Conservation (phyloP, 1,140 invertebrate species). For the Diplogasteroides magnus region DNA sequence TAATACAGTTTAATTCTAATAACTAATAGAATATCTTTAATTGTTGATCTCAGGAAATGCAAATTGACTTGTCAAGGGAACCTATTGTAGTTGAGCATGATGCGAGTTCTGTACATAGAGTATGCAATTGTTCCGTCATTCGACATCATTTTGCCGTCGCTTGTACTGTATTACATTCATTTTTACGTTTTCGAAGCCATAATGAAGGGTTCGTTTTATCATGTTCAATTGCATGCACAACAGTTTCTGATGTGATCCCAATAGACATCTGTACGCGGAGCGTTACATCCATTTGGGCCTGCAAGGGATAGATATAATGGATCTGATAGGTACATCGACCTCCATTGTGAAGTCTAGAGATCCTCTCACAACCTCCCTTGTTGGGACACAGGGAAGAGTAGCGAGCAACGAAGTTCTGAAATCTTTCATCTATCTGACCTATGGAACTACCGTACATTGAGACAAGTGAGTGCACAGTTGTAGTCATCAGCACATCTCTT, state of each 20-base stretch:
- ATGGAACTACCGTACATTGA: constrained; percentile 5
- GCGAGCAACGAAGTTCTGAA: neutral
- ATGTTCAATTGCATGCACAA: neutral
- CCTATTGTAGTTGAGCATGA: no score
- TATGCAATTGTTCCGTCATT: no score
- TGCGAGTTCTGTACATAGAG: no score
- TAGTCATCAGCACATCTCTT: constrained; percentile 25
- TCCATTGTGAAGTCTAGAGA: neutral
- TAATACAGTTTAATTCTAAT: no score
- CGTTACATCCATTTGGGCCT: neutral
- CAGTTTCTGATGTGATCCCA: neutral
- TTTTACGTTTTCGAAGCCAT: no score
- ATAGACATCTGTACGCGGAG: neutral
- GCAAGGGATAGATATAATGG: neutral
- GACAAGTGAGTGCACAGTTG: constrained; percentile 16
- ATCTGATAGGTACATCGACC: neutral
- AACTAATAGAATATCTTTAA: no score
- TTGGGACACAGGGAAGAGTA: neutral
- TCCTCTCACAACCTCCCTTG: neutral
- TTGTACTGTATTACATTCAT: no score
- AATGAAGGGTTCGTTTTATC: no score
- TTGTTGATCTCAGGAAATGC: no score
- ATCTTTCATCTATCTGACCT: neutral
- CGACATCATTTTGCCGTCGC: no score
- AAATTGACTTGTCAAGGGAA: no score